Evolutionary conservation across 2,113 vertebrate genomes (phyloP).

Genomic region (Misgurnus anguillicaudatus): DNA sequence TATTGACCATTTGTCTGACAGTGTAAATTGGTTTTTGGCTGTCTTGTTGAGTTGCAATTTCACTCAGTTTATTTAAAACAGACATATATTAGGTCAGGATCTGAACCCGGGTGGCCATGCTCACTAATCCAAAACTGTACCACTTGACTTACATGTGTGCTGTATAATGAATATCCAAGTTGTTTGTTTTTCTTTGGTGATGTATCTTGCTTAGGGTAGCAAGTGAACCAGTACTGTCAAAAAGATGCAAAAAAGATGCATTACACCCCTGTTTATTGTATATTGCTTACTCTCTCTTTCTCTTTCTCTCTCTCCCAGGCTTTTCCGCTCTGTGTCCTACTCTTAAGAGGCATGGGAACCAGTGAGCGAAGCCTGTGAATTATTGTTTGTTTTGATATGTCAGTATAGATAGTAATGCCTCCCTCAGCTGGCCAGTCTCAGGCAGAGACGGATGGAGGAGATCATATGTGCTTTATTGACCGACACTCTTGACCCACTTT

Average conservation of each 20-base stretch:
- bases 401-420: constrained; percentile 57
- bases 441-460: constrained; percentile 24
- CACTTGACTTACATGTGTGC: no score
- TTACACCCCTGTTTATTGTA: not conserved
- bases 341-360: constrained; percentile 41
- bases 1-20: no score
- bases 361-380: constrained; percentile 44
- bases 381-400: constrained; percentile 54
- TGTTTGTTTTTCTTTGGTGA: not conserved
- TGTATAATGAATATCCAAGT: not conserved
- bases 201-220: not conserved
- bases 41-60: no score
- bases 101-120: no score
- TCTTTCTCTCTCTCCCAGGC: constrained; percentile 4
- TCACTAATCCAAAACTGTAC: no score
- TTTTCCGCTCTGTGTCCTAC: constrained; percentile 35
- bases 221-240: no score
- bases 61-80: no score
- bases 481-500: constrained; percentile 4
- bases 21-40: no score
- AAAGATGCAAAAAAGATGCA: no score
- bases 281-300: not conserved
- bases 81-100: no score
- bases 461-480: constrained; percentile 14
- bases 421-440: constrained; percentile 37